Percentiles rank a stretch among this genome's conserved stretches.
Conservation (phyloP, 2,113 vertebrate genomes). For the Barnardius zonarius region DNA sequence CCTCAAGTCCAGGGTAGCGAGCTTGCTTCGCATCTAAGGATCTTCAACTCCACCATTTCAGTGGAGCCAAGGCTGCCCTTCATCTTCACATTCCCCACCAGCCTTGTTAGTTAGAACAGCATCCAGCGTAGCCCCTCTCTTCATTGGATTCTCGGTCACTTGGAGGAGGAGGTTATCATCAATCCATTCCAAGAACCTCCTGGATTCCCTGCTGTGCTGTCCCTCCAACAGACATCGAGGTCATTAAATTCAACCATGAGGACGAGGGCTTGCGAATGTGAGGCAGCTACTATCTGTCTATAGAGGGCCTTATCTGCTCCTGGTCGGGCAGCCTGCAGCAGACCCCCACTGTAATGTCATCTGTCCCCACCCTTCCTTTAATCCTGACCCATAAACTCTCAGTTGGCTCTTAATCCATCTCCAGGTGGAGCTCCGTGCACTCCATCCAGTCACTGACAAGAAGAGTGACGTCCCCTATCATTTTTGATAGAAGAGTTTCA, state of each 20-base stretch:
- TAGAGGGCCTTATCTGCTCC: not conserved
- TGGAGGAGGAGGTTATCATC: not conserved
- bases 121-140: not conserved
- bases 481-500: not conserved
- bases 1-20: not conserved
- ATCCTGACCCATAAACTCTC: not conserved
- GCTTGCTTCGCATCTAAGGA: not conserved
- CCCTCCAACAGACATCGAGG: not conserved
- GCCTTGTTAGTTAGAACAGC: not conserved
- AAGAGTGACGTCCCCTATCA: not conserved
- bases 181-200: not conserved
- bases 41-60: not conserved
- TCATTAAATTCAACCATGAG: not conserved
- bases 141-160: not conserved
- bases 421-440: not conserved
- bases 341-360: not conserved
- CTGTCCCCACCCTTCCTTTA: not conserved
- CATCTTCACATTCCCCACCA: not conserved
- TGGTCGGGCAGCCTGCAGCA: not conserved
- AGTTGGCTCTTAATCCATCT: not conserved
- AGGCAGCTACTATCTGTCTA: not conserved
- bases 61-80: not conserved
- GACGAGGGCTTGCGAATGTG: not conserved
- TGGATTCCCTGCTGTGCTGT: not conserved
- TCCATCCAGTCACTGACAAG: not conserved